Conservation (phyloP, 2,888 invertebrate species). For the Eupithecia dodoneata region DNA sequence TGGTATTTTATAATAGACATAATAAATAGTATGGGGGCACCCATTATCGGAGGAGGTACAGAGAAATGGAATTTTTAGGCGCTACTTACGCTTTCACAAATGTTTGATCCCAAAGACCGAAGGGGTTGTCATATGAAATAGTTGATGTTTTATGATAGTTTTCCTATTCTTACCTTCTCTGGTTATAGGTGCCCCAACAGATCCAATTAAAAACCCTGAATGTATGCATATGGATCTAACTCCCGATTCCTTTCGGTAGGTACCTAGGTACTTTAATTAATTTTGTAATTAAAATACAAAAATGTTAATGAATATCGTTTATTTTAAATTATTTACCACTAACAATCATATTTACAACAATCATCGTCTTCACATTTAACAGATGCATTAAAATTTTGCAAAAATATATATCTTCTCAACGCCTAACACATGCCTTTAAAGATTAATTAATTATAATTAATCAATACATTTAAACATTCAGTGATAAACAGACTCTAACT, state of each 20-base stretch:
- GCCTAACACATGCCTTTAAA: conserved; percentile 24
- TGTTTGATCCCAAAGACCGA: too few relatives aligned
- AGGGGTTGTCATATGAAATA: too few relatives aligned
- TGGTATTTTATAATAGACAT: too few relatives aligned
- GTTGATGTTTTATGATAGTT: too few relatives aligned
- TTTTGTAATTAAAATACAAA: background rate
- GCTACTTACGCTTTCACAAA: too few relatives aligned
- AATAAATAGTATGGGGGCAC: too few relatives aligned
- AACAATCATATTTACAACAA: conserved; percentile 76
- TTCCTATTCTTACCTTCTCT: too few relatives aligned
- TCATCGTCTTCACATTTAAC: conserved; percentile 64
- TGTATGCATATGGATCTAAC: background rate
- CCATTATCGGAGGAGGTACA: too few relatives aligned
- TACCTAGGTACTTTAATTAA: background rate
- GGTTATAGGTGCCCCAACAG: background rate
- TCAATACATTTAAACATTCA: conserved; percentile 15
- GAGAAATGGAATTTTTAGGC: too few relatives aligned
- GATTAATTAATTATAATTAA: conserved; percentile 16
- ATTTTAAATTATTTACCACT: conserved; percentile 70
- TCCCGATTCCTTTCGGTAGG: background rate
- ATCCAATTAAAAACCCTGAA: background rate
- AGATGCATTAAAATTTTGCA: conserved; percentile 68
- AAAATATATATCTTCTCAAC: conserved; percentile 57
- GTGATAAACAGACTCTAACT: background rate
- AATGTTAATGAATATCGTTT: conserved; percentile 51